Conservation (phyloP, 2,888 invertebrate genomes). For the Proisotoma minuta region DNA sequence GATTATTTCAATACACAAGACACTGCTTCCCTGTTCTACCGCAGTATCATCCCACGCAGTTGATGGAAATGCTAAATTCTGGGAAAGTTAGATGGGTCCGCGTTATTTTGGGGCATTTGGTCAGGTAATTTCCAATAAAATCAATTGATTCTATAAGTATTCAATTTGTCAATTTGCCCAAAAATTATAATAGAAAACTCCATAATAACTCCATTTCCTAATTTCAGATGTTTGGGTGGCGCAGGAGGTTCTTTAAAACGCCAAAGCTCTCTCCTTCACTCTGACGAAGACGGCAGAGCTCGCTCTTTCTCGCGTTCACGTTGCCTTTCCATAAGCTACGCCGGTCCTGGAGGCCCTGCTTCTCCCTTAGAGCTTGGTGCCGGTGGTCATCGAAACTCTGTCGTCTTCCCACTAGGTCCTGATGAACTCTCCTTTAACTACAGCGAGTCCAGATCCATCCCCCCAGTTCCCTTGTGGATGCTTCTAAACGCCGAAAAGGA, state of each 20-base stretch:
- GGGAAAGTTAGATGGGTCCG: conserved; percentile 98
- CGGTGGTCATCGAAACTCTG: conserved; percentile 70
- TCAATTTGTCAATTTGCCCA: neutral
- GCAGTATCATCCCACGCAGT: conserved; percentile 97
- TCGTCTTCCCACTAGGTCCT: conserved; percentile 68
- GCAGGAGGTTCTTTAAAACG: conserved; percentile 36
- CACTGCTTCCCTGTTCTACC: conserved; percentile 96
- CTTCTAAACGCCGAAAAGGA: conserved; percentile 90
- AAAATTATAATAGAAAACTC: neutral
- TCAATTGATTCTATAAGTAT: neutral
- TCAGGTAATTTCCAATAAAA: conserved; percentile 60
- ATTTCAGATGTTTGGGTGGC: conserved; percentile 42
- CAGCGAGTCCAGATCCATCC: conserved; percentile 95
- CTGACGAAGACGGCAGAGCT: conserved; percentile 61
- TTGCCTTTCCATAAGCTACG: conserved; percentile 82
- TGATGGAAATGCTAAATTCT: conserved; percentile 96
- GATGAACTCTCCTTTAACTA: conserved; percentile 88
- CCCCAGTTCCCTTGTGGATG: conserved; percentile 94
- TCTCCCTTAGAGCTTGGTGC: conserved; percentile 77
- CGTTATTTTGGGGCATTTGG: conserved; percentile 93
- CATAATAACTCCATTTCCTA: neutral
- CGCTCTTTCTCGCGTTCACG: conserved; percentile 83
- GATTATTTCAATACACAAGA: conserved; percentile 92
- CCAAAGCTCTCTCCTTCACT: conserved; percentile 50
- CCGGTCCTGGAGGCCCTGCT: conserved; percentile 55